A percentile compares a stretch with the other conserved stretches of the same genome.
These are phyloP conservation scores for Dysidea cf. avara DNA, from an alignment of 37 sponge, comb jelly and placozoan genomes.

Conservation along the genomic window DNA sequence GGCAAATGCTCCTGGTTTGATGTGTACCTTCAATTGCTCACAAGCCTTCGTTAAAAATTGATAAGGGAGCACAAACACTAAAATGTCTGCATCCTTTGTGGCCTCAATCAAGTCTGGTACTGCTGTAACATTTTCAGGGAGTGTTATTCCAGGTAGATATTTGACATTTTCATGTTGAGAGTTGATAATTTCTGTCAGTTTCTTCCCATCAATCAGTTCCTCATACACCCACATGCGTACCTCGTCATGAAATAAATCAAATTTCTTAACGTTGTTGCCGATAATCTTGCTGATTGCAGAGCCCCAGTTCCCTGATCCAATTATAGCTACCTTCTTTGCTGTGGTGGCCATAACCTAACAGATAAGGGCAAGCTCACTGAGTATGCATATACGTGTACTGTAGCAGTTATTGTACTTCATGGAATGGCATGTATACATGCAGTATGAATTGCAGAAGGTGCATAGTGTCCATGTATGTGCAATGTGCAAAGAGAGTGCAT, in stretches of 20 bases:
- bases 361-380: too few species aligned
- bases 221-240: conserved; percentile 96
- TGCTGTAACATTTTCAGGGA: conserved; percentile 94
- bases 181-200: conserved; percentile 94
- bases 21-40: conserved; percentile 58
- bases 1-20: conserved; percentile 80
- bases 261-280: conserved; percentile 65
- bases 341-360: too few species aligned
- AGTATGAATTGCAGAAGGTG: too few species aligned
- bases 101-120: conserved; percentile 80
- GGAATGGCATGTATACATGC: too few species aligned
- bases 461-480: too few species aligned
- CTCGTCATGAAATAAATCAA: conserved; percentile 40
- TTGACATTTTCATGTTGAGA: conserved; percentile 90
- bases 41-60: conserved; percentile 92
- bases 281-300: conserved; percentile 90
- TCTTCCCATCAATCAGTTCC: conserved; percentile 87
- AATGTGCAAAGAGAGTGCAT: too few species aligned
- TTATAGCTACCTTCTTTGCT: conserved; percentile 56
- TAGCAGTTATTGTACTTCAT: too few species aligned
- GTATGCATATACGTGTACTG: too few species aligned
- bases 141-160: conserved; percentile 86
- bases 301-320: conserved; percentile 98
- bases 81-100: conserved; percentile 76
- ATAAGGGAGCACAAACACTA: conserved; percentile 94